Conservation (phyloP, 2,113 vertebrate species). For the Casuarius casuarius region DNA sequence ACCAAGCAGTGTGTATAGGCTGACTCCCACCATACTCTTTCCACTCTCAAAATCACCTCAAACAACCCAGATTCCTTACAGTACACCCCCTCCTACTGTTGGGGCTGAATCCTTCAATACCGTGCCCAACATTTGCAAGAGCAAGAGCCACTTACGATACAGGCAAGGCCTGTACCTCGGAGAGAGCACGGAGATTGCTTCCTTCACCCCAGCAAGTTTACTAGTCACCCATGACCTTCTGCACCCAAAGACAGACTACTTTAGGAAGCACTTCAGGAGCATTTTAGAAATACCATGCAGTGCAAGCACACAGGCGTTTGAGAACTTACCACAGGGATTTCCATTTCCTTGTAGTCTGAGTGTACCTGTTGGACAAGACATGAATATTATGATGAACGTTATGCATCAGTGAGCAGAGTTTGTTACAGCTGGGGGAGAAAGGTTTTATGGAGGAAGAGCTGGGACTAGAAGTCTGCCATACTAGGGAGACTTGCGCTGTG, state of each 20-base stretch:
- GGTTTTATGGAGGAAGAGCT: background rate
- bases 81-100: background rate
- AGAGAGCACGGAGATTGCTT: background rate
- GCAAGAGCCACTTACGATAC: background rate
- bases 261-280: background rate
- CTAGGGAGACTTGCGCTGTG: background rate
- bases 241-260: background rate
- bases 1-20: background rate
- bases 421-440: background rate
- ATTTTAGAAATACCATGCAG: background rate
- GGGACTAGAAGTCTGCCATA: background rate
- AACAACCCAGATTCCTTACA: background rate
- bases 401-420: background rate
- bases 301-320: background rate
- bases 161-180: background rate
- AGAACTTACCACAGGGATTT: slow-evolving; percentile 51
- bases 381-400: background rate
- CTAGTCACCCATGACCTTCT: background rate
- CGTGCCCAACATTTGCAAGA: background rate
- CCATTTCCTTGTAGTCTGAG: slow-evolving; percentile 41
- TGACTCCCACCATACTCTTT: background rate
- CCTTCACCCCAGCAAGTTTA: background rate
- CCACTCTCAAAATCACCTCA: background rate
- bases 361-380: slow-evolving; percentile 53
- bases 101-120: background rate